phyloP scores from a whole-genome alignment of 2,113 vertebrate species.

The Gulo gulo region DNA sequence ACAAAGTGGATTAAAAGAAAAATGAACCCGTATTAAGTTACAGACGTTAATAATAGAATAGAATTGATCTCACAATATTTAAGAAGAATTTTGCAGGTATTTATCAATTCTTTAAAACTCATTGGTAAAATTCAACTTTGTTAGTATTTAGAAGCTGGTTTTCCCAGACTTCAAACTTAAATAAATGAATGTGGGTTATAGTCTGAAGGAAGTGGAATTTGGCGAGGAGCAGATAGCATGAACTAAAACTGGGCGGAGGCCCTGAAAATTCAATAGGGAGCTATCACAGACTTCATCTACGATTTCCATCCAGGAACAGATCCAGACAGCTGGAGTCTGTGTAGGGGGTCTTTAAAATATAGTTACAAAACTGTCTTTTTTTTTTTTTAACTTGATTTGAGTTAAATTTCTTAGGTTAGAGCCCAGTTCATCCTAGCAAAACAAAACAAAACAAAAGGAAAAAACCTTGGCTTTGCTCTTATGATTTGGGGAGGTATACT shows the following conservation, averaged over 20 bases:
- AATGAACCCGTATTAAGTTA: background rate
- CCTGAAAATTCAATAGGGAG: constrained; percentile 40
- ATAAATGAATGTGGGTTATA: background rate
- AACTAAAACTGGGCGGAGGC: constrained; percentile 24
- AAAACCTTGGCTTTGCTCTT: background rate
- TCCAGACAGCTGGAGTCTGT: constrained; percentile 63
- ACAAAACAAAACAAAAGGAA: constrained; percentile 16
- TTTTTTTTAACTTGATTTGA: background rate
- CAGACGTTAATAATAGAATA: background rate
- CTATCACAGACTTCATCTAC: constrained; percentile 18
- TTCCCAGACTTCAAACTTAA: constrained; percentile 24
- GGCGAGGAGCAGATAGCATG: background rate
- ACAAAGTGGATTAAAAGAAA: background rate
- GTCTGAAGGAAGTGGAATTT: background rate
- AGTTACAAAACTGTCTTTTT: background rate
- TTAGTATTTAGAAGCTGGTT: background rate
- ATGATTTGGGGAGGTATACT: background rate
- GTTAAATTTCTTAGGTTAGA: constrained; percentile 48
- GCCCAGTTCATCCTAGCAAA: constrained; percentile 36
- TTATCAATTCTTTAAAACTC: background rate
- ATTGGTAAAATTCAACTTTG: background rate
- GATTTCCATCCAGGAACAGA: constrained; percentile 59
- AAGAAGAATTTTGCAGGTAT: background rate
- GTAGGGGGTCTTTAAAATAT: constrained; percentile 43
- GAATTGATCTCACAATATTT: background rate